Base-by-base conservation (phyloP, 2,888 invertebrate genomes). In the Lasioglossum malachurum region DNA sequence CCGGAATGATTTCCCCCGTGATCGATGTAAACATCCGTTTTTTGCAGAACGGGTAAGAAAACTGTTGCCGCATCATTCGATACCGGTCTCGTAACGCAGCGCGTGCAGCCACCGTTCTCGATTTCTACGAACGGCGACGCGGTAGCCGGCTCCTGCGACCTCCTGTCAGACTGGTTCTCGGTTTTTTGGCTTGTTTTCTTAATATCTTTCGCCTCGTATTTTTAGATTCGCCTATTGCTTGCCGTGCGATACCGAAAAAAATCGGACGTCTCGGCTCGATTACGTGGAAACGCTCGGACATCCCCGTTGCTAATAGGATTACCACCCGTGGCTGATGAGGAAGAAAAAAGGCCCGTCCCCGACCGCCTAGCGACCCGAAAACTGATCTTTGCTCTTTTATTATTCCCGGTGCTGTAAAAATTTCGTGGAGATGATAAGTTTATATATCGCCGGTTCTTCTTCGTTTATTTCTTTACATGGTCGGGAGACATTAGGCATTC, bases 141-240 rank as follows among this genome's bases (percentile, higher is more conserved):
- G 46, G 46, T 23, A 44, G 35, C 16, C 49, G 5, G 38, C 77
- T 12, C 23, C 49, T 1, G 31, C 77, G 57, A 67, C 41, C 60
- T 67, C 86, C 60, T 67, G 90, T 77, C 84, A 12, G 82, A 90
- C 90, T 53, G 86, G 89, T 90, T 90, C 82, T 27, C 41, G 44
- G 14, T 71, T 86, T 82, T 16, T 86, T 82, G 46, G 10, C 16
- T 64, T 41, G 16, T 80, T 80, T 86, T 86, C 85, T 19, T 44
- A 77, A 76, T 23, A 69, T 46, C 83, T 31, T n/a, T 44, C 71
- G 80, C 49, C 53, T 35, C 53, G 80, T 88, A 84, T 87, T 85
- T 88, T 85, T 82, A 85, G 83, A 78, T 75, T 41, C 53, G 41
- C 72, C 72, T 73, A 64, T 57, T 19, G 44, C 16, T 7, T 14